Evolutionary conservation across 2,888 invertebrate species (phyloP), one percentile per base, ranked within the genome.

Genomic region (Dichetophora obliterata): DNA sequence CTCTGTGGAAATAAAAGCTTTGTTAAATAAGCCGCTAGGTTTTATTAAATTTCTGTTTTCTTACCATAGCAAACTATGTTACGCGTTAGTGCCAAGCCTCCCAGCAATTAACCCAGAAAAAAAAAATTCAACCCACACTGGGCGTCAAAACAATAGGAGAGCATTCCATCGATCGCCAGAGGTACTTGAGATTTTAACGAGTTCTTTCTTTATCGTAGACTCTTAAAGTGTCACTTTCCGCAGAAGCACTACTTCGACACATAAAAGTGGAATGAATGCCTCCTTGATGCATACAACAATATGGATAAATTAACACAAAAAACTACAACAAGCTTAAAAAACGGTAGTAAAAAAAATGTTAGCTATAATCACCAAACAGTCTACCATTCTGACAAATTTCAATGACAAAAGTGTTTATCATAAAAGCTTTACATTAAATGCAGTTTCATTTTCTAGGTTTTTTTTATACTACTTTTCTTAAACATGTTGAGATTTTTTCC

Each of bases 401-500:
- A 59, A 59, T 59, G 27, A 59, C 59, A 59, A 59, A 59, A 59
- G 59, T 11, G 27, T 27, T 27, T 14, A 54, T 22, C 22, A 54
- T 19, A 19, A 54, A 54, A 54, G 27, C 24, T 43, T 14, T 43
- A 5, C 27, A 59, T 59, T 24, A 59, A 59, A 59, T 59, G 59
- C 59, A 59, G 59, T 59, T 59, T 59, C 59, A 22, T 43, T 22
- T 59, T 59, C 59, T 27, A 27, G 59, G 27, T 27, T 27, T 59
- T 27, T 59, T 16, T 24, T 27, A 16, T 27, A 22, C 16, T 24
- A 16, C 11, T 16, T 59, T 24, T 59, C 27, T 24, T 59, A 11
- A 27, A 27, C 22, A 24, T 57, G 57, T 14, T 57, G 57, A 24
- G 9, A 9, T 22, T 57, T 22, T 57, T 57, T 19, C 4, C n/a